Conservation (phyloP, 2,797 vertebrate genomes). For the Anomalospiza imberbis region DNA sequence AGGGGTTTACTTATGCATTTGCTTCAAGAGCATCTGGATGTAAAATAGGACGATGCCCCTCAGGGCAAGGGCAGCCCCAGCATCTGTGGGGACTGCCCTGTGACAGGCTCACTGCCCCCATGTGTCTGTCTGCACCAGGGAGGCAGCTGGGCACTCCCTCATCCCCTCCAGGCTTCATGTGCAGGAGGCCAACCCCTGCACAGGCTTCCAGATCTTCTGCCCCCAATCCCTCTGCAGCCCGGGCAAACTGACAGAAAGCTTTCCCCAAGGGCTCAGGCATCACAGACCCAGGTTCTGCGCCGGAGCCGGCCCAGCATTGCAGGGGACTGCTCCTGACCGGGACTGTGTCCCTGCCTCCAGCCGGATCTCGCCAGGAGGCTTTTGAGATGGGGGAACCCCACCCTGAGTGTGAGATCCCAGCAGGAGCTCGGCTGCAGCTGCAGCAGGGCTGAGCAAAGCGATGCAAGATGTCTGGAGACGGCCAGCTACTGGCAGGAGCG, state of each 20-base stretch:
- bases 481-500: not conserved
- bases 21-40: not conserved
- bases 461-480: not conserved
- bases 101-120: accelerated
- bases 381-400: not conserved
- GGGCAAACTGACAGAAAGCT: not conserved
- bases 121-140: accelerated
- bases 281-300: not conserved
- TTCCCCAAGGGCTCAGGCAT: not conserved
- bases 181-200: not conserved
- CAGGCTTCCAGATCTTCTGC: not conserved
- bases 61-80: not conserved
- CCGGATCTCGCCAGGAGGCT: not conserved
- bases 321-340: not conserved
- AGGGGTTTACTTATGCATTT: not conserved
- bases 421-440: not conserved
- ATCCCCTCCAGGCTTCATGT: not conserved
- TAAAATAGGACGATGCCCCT: not conserved
- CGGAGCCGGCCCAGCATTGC: not conserved
- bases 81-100: not conserved
- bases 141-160: not conserved
- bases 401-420: not conserved
- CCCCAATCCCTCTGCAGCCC: not conserved
- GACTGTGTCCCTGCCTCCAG: not conserved
- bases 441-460: not conserved